Evolutionary conservation across 2,797 vertebrate species (phyloP), one percentile per base, ranked within the genome.

Genomic region (Paedocypris micromegethes): DNA sequence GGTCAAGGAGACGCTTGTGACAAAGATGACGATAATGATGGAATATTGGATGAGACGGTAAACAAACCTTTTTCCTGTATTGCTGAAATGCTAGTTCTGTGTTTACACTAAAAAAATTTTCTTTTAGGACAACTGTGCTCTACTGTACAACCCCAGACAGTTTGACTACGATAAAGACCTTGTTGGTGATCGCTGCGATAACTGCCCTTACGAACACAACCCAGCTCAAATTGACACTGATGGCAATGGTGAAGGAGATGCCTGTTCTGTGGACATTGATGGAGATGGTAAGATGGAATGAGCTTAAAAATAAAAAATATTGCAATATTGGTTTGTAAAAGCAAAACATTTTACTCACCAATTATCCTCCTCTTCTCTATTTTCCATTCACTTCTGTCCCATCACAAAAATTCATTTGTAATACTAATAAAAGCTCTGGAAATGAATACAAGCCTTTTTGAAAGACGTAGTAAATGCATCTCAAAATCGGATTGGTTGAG

Each of bases 101-200:
- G 70, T 71, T 72, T 50, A 54, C 5, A 53, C 9, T 49, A 5
- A 47, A 2, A 3, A 47, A 42, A 42, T 4, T 4, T 41, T 5
- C 45, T 45, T 23, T 60, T 66, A 99, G 97, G 97, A 99, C 87
- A 99, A 99, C 80, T 99, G 97, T 52, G 85, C 91, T 52, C 92
- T 99, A n/a, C 89, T 96, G 52, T 99, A 92, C 85, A 99, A 99
- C 81, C 97, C 97, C 41, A 93, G 92, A 6, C 96, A 99, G 77
- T 91, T 89, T 78, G 97, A 99, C 83, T 95, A 98, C 5, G 97
- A 99, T 83, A 98, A 98, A 72, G 97, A 99, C 38, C 94, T 95
- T 75, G 96, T 98, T 2, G 97, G 97, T 2, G 95, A 99, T 79
- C 93, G 96, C 46, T 99, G 97, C 61, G 97, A 99, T 73, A 99